Conservation (phyloP, 2,888 invertebrate genomes). For the Atethmia centrago region DNA sequence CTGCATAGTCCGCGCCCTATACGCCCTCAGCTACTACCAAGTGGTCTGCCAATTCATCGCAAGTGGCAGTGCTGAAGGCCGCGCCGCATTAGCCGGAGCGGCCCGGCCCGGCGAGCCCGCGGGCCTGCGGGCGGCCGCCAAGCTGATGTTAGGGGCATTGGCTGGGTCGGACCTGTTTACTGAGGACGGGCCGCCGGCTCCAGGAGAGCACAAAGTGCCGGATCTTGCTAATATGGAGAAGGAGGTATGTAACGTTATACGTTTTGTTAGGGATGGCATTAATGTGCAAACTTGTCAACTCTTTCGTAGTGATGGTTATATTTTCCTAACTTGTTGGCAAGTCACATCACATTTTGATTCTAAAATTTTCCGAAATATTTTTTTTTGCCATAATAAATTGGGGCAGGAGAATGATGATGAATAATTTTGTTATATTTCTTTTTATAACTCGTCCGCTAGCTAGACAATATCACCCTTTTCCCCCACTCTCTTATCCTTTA, state of each 20-base stretch:
- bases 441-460: too few species aligned
- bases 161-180: constrained; percentile 91
- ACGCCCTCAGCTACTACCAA: constrained; percentile 97
- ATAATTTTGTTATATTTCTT: too few species aligned
- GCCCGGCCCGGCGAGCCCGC: constrained; percentile 63
- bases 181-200: constrained; percentile 88
- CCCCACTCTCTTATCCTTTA: too few species aligned
- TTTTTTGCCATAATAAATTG: too few species aligned
- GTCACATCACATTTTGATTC: too few species aligned
- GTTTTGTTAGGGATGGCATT: background rate
- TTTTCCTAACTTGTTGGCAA: too few species aligned
- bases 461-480: too few species aligned
- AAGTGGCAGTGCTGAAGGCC: constrained; percentile 92
- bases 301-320: too few species aligned
- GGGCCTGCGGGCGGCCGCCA: constrained; percentile 73
- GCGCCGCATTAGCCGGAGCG: constrained; percentile 85
- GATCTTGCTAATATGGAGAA: constrained; percentile 76
- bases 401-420: too few species aligned
- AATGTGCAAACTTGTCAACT: too few species aligned
- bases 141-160: constrained; percentile 77
- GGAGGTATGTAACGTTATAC: constrained; percentile 59
- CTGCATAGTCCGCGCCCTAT: constrained; percentile 96
- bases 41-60: constrained; percentile 95
- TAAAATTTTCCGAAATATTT: too few species aligned
- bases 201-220: constrained; percentile 53